Evolutionary conservation across 1,140 invertebrate genomes (phyloP), one percentile per base, ranked within the genome.

Genomic region (Zaprionus nigranus): DNA sequence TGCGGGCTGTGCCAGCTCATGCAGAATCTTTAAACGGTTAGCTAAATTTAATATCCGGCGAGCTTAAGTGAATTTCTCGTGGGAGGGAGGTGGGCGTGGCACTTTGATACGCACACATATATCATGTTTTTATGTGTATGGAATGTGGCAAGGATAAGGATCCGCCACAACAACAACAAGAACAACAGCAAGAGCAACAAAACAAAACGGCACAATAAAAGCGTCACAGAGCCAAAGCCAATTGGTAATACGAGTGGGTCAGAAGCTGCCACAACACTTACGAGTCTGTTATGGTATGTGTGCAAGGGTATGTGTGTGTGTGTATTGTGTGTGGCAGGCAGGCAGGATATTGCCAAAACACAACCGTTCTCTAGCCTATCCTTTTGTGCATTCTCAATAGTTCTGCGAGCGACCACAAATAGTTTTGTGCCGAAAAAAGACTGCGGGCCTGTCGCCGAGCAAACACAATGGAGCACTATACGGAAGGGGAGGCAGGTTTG

Each of bases 371-470:
- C 36, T 54, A 40, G 67, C 54, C 64, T 61, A 54, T 57, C 59
- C 60, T 71, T 46, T 71, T 71, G 68, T 71, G 68, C 28, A 61
- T 63, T 63, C 62, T 63, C 68, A 71, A 71, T 71, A 63, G 68
- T 71, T 57, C 68, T 63, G 49, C 36, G 68, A 46, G 40, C 40
- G 40, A 71, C 68, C 68, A 62, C 60, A 62, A 71, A 71, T 71
- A 71, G 68, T 71, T 71, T 70, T 71, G 46, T 28, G 53, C 58
- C 59, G 17, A 38, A 62, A 71, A 24, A 63, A 46, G 51, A 51
- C 63, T 65, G 58, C 59, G 34, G 59, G 59, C 46, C 46, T 34
- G 22, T 15, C 51, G 38, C 36, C 64, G 38, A 63, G 51, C 30
- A 71, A 71, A 71, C 59, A 71, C 51, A 71, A 71, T 43, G 36